A percentile compares a stretch with the other conserved stretches of the same genome.
Conservation (phyloP, 2,113 vertebrate genomes). For the Thalassarche chlororhynchos region DNA sequence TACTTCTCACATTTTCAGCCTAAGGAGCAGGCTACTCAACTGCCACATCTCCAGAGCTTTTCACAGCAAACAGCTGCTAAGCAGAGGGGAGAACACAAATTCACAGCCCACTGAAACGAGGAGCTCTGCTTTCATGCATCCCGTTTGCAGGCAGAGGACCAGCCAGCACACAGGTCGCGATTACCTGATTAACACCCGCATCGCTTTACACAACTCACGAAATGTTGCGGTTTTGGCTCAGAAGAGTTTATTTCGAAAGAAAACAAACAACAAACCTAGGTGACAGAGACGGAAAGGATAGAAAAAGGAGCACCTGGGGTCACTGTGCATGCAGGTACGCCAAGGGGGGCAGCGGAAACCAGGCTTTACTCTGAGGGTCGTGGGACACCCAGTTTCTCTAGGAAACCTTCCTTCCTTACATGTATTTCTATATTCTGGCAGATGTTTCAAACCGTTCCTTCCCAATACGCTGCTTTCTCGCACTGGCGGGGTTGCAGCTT, state of each 20-base stretch:
- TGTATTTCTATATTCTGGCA: fast-evolving
- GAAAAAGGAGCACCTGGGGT: background rate
- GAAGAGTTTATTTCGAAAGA: background rate
- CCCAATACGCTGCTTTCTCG: background rate
- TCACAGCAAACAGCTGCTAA: background rate
- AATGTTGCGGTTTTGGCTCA: fast-evolving
- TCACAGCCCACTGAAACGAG: fast-evolving
- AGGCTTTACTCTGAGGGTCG: background rate
- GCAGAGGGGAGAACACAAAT: background rate
- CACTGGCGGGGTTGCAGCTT: background rate
- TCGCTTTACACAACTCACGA: fast-evolving
- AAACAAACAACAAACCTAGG: background rate
- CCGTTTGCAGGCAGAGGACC: background rate
- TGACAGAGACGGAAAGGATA: fast-evolving
- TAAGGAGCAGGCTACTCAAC: background rate
- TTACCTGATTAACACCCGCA: fast-evolving
- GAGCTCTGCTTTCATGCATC: background rate
- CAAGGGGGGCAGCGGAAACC: background rate
- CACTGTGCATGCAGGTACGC: fast-evolving
- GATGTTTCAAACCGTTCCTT: background rate
- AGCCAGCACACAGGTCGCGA: background rate
- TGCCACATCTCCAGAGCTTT: background rate
- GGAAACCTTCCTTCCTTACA: background rate
- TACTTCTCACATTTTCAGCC: background rate
- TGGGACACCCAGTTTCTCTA: background rate